Base-by-base conservation (phyloP, 2,113 vertebrate species). In the Rhea pennata region DNA sequence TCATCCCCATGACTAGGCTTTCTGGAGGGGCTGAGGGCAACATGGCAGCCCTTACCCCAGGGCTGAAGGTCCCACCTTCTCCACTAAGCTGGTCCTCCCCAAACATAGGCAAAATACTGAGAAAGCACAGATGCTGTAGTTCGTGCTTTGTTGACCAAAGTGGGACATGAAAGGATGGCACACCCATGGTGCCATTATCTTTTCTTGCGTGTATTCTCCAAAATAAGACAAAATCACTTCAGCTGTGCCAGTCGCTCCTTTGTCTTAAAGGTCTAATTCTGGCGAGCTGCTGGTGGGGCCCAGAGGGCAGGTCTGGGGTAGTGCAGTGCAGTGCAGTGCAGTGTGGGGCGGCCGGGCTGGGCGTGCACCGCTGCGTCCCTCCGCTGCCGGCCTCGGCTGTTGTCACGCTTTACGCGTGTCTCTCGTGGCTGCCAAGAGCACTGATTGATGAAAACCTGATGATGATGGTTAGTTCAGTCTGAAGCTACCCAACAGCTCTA, bases 401-500 rank as follows among this genome's bases (percentile, higher is more conserved):
- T 36, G 36, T 36, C 36, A 36, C 36, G 36, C 36, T 65, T 56
- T 12, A 48, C 17, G 23, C 27, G 9, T 58, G 48, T 29, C 19
- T 1, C 0, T 36, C 44, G 17, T 33, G 36, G 9, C 12, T 4
- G 10, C 44, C 2, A 3, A 51, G 21, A 0, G 1, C 3, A 6
- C 59, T 31, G 39, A 15, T 16, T 6, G 2, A 65, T 72, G 79
- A 73, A 85, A 48, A 31, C 15, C 22, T 39, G 20, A 26, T 29
- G 17, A 21, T 39, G 36, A 36, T 6, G 36, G 6, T 36, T 4
- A 3, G 24, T 50, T 65, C 74, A 7, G 9, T 61, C 51, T 66
- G 51, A 51, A 85, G 59, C 21, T 39, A 42, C 5, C 39, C 44
- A 36, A 23, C 31, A 39, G 15, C 59, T 59, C 23, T 10, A 58